Base-by-base conservation (phyloP, 2,888 invertebrate species). In the Sabellastarte sp. region DNA sequence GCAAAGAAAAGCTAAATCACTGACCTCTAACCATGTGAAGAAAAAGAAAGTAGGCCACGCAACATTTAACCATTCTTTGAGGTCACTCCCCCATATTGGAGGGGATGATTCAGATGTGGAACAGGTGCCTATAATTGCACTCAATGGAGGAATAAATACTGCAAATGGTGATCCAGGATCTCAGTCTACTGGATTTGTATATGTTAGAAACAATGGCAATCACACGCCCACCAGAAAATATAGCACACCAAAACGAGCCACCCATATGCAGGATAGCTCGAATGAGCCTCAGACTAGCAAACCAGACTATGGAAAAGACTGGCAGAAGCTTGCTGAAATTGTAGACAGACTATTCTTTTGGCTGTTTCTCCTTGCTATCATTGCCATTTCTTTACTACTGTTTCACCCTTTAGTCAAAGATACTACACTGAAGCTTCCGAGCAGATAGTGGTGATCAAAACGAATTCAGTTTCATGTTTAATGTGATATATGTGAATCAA, bases 301-400 rank as follows among this genome's bases (percentile, higher is more conserved):
- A 50, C 56, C 33, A 24, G 67, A 67, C 57, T 67, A 57, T 51
- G 50, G 65, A 30, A 61, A 63, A 32, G 65, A 67, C 4, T 67
- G 67, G 67, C 64, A 65, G 41, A 57, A 30, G 24, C 32, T 67
- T 31, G 67, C 67, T 2, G 67, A 67, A 55, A 59, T 67, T n/a
- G 67, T 67, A 4, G 67, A 67, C 32, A n/a, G 67, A 1, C 53
- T 67, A 15, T 65, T 67, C 60, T 67, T 67, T 53, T 67, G 67
- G 67, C 28, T 63, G 1, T 67, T 67, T 61, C 50, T 67, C 24
- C 32, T 65, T 15, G 60, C 63, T 3, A 65, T 67, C 5, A 59
- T 67, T 20, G 64, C 67, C 52, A 63, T 67, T 28, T 60, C 64
- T 10, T 33, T 67, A 29, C 41, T 67, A 26, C 59, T 67, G 5